Evolutionary conservation across 2,113 vertebrate species (phyloP).

Genomic region (Mesocricetus auratus): DNA sequence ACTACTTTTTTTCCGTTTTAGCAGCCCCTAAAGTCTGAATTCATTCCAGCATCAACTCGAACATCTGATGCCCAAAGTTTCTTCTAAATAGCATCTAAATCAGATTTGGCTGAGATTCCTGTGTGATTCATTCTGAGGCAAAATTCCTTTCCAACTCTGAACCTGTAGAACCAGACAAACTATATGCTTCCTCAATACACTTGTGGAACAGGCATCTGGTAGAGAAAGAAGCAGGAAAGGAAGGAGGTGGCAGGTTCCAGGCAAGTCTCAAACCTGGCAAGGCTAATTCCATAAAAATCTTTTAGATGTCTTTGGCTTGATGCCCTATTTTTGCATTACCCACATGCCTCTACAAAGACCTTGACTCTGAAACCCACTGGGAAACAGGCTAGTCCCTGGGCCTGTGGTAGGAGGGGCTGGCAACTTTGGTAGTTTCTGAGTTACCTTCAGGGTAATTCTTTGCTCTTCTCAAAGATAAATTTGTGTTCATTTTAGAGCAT

Average conservation of each 20-base stretch:
- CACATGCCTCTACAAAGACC: background rate
- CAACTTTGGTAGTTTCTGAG: background rate
- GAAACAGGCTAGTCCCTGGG: background rate
- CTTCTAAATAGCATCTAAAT: constrained; percentile 12
- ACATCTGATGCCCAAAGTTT: background rate
- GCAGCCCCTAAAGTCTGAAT: background rate
- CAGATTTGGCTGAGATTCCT: background rate
- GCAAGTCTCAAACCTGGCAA: background rate
- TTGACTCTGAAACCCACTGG: background rate
- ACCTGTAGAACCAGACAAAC: constrained; percentile 14
- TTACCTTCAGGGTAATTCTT: background rate
- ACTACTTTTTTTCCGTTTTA: background rate
- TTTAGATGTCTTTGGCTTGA: background rate
- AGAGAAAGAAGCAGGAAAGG: background rate
- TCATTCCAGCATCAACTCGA: background rate
- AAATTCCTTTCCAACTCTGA: constrained; percentile 1
- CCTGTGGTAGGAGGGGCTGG: background rate
- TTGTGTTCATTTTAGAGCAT: background rate
- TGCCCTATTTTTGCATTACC: background rate
- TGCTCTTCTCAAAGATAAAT: background rate
- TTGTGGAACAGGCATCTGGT: background rate
- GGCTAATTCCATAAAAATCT: background rate
- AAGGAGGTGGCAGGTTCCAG: background rate
- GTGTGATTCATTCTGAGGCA: constrained; percentile 18
- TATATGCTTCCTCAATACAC: background rate